Base-by-base conservation (phyloP, 2,113 vertebrate species). In the Lucifuga dentata region DNA sequence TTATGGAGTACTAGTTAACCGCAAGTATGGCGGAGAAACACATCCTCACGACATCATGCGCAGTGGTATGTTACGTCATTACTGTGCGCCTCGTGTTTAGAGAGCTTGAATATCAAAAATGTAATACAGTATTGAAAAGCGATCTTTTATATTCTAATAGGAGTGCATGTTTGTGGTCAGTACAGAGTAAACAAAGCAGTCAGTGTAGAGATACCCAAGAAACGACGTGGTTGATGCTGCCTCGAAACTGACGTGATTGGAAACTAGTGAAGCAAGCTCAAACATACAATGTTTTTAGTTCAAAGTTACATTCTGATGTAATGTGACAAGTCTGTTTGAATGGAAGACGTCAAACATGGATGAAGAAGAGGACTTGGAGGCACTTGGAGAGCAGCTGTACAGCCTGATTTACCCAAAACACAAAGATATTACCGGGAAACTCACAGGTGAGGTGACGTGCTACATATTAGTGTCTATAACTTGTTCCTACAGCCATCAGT, bases 351-450 rank as follows among this genome's bases (percentile, higher is more conserved):
- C 11, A 56, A 62, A 33, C 17, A 92, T 93, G 92, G 88, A 89
- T 6, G 78, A 77, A 19, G 82, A 86, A 21, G 89, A 90, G n/a
- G 81, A 91, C 62, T 21, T 92, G 59, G 93, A 93, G 64, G 61
- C 68, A 35, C 70, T 93, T 49, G 93, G 93, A 26, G 93, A 93
- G 57, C 80, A 90, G 49, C 75, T 94, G 52, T 94, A 93, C 78
- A 36, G 40, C 58, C 44, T 82, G 39, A 90, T 94, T 76, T 83
- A 85, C 66, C 83, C 82, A 20, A 85, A 86, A 77, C 84, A 94
- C 46, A 69, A 75, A 43, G 92, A 92, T 7, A 38, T 80, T 49
- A 88, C 92, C 62, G 89, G 89, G 1, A 93, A 94, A 86, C 88
- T 94, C 46, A 94, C 93, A 84, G 93, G 93, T 93, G 52, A 82